phyloP scores from a whole-genome alignment of 2,113 vertebrate genomes.

The Microtus ochrogaster region DNA sequence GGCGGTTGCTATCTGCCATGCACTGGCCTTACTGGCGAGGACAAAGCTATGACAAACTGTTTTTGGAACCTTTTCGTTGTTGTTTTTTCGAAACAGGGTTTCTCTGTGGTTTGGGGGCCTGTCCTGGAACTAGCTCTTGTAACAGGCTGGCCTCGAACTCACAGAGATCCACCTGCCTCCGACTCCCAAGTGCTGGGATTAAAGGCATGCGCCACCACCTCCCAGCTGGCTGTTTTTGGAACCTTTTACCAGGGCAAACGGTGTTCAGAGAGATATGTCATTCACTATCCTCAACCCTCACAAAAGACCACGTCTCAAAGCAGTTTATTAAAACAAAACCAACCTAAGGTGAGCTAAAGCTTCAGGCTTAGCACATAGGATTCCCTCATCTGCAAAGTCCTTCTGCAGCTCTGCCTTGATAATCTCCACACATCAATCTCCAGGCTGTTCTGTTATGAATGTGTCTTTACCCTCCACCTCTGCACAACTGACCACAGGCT shows the following conservation, averaged over 20 bases:
- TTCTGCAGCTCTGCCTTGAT: neutral
- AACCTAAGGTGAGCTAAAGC: neutral
- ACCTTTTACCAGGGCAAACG: slow-evolving; percentile 13
- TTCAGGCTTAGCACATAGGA: neutral
- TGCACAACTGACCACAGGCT: neutral
- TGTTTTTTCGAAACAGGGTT: too few species aligned
- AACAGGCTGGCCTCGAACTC: too few species aligned
- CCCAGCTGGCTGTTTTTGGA: neutral
- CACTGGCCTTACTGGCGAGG: neutral
- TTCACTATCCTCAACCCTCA: neutral
- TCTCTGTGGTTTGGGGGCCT: too few species aligned
- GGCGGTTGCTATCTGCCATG: neutral
- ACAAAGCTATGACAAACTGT: neutral
- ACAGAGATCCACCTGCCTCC: too few species aligned
- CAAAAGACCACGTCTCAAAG: neutral
- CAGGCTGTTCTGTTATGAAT: neutral
- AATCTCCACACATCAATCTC: neutral
- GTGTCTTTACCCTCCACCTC: neutral
- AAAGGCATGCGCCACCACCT: too few species aligned
- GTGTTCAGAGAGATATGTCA: neutral
- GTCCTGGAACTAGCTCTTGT: too few species aligned
- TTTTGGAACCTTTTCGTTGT: neutral
- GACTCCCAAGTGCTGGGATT: too few species aligned
- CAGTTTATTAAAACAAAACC: neutral
- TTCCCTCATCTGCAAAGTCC: neutral